phyloP scores from a whole-genome alignment of 2,797 vertebrate species.

The Poliocrania exsul region DNA sequence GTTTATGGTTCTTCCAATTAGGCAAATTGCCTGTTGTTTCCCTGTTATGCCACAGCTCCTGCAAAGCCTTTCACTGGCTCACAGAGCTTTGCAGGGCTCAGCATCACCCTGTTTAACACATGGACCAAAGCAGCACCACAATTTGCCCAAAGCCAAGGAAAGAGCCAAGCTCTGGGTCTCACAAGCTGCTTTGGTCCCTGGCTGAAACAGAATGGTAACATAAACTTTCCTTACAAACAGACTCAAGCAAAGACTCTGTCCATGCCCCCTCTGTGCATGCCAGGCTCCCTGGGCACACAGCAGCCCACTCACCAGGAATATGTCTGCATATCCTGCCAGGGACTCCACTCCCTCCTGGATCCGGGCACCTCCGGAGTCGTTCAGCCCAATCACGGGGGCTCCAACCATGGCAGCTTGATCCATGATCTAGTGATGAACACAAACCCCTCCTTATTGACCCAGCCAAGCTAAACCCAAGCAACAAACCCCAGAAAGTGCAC shows the following conservation, averaged over 20 bases:
- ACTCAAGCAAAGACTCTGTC: not conserved
- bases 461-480: not conserved
- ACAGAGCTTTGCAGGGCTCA: not conserved
- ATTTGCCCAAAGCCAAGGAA: not conserved
- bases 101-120: not conserved
- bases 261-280: not conserved
- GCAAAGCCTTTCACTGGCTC: not conserved
- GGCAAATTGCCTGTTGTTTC: not conserved
- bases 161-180: not conserved
- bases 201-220: not conserved
- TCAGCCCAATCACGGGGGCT: conserved; percentile 94
- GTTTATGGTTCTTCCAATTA: not conserved
- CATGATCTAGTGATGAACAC: conserved; percentile 85
- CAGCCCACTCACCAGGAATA: conserved; percentile 88
- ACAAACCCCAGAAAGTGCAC: not conserved
- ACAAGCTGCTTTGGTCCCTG: not conserved
- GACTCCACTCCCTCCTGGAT: conserved; percentile 98
- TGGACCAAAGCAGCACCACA: not conserved
- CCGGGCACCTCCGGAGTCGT: conserved; percentile 96
- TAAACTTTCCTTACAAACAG: not conserved
- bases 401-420: conserved; percentile 94
- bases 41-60: not conserved
- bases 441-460: not conserved
- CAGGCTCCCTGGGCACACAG: not conserved
- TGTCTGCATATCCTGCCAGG: conserved; percentile 96